phyloP scores from a whole-genome alignment of 64 coral and sea anemone genomes.

The Porites australiensis region DNA sequence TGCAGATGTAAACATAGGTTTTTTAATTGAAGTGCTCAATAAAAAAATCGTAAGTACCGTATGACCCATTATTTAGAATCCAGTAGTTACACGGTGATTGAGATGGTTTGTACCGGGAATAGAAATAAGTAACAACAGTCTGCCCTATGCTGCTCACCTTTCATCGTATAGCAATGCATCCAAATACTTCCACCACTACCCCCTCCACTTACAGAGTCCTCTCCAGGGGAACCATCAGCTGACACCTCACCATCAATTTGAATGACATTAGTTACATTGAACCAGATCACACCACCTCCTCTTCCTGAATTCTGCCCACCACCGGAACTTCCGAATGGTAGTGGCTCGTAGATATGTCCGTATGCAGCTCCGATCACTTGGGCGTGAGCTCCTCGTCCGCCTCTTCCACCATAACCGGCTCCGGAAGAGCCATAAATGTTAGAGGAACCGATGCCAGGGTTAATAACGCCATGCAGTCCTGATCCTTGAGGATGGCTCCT shows the following conservation, averaged over 20 bases:
- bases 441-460: constrained; percentile 68
- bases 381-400: constrained; percentile 69
- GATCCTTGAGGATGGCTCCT: constrained; percentile 73
- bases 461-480: constrained; percentile 76
- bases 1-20: too few species aligned
- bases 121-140: too few species aligned
- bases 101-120: too few species aligned
- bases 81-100: too few species aligned
- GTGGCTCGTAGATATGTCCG: constrained; percentile 90
- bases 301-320: constrained; percentile 81
- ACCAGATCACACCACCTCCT: constrained; percentile 94
- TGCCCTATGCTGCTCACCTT: constrained; percentile 34
- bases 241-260: constrained; percentile 90
- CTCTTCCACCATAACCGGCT: constrained; percentile 83
- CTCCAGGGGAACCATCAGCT: constrained; percentile 70
- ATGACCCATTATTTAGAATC: too few species aligned
- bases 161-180: constrained; percentile 89
- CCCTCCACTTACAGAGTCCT: constrained; percentile 73
- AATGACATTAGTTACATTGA: constrained; percentile 93
- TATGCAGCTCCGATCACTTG: constrained; percentile 75
- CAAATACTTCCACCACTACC: constrained; percentile 96
- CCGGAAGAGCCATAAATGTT: constrained; percentile 81
- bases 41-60: too few species aligned
- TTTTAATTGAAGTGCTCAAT: too few species aligned
- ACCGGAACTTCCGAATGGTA: constrained; percentile 91